Evolutionary conservation across 2,797 vertebrate species (phyloP).

Genomic region (Tolypeutes matacus): DNA sequence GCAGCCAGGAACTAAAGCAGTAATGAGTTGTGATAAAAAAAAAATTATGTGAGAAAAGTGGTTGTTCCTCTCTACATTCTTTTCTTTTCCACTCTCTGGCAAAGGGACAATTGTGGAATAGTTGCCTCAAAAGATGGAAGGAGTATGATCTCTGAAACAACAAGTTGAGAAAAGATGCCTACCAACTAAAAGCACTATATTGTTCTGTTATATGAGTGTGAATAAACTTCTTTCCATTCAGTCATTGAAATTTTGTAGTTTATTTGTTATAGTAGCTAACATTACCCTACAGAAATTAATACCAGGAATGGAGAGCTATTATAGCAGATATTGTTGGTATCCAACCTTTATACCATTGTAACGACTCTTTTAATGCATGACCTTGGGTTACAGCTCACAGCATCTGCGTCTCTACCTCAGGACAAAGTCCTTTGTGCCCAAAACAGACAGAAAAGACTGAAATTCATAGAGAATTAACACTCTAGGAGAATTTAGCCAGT

Average conservation of each 20-base stretch:
- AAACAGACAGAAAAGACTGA: not conserved
- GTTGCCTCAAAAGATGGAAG: not conserved
- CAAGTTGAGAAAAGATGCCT: constrained; percentile 1
- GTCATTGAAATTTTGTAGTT: not conserved
- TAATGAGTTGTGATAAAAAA: not conserved
- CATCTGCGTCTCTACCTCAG: not conserved
- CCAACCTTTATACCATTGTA: not conserved
- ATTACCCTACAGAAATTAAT: not conserved
- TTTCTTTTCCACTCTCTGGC: not conserved
- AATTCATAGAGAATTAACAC: not conserved
- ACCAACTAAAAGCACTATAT: not conserved
- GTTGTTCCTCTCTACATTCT: not conserved
- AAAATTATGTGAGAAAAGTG: not conserved
- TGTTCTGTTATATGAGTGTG: not conserved
- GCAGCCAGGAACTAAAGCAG: no score
- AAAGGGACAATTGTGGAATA: not conserved
- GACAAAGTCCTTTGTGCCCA: not conserved
- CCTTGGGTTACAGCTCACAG: not conserved
- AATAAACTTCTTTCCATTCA: not conserved
- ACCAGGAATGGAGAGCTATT: not conserved
- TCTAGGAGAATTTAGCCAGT: not conserved
- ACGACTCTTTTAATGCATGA: not conserved
- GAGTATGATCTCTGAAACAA: not conserved
- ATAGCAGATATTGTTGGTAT: not conserved
- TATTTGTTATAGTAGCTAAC: not conserved